Conservation (phyloP, 2,797 vertebrate genomes). For the Epinephelus awoara region DNA sequence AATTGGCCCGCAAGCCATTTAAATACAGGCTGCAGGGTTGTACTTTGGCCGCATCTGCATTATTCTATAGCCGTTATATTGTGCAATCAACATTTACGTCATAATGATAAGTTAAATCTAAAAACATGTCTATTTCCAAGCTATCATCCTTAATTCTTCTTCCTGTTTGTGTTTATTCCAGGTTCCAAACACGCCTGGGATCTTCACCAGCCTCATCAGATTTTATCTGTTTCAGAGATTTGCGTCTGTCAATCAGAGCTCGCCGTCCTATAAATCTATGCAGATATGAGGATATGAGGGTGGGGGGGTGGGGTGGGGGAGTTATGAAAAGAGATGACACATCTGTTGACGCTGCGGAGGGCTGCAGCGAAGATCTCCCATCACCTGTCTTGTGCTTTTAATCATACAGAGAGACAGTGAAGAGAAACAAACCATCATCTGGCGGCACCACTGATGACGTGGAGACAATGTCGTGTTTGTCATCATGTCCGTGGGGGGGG, state of each 20-base stretch:
- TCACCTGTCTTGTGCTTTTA: background rate
- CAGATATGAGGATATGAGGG: constrained; percentile 76
- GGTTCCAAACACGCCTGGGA: constrained; percentile 93
- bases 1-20: too few species aligned
- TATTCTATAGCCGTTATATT: too few species aligned
- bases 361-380: background rate
- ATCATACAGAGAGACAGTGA: background rate
- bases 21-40: too few species aligned
- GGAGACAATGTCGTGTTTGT: constrained; percentile 9
- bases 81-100: too few species aligned
- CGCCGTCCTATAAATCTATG: constrained; percentile 81
- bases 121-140: background rate
- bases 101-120: too few species aligned
- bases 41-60: too few species aligned
- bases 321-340: constrained; percentile 12
- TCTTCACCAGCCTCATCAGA: constrained; percentile 91
- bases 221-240: constrained; percentile 93
- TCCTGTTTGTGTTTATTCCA: constrained; percentile 64
- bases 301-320: background rate
- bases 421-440: background rate
- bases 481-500: too few species aligned
- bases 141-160: background rate
- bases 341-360: background rate
- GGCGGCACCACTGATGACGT: background rate
- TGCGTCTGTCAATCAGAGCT: constrained; percentile 64